Conservation (phyloP, 2,888 invertebrate species). For the Xestia c-nigrum region DNA sequence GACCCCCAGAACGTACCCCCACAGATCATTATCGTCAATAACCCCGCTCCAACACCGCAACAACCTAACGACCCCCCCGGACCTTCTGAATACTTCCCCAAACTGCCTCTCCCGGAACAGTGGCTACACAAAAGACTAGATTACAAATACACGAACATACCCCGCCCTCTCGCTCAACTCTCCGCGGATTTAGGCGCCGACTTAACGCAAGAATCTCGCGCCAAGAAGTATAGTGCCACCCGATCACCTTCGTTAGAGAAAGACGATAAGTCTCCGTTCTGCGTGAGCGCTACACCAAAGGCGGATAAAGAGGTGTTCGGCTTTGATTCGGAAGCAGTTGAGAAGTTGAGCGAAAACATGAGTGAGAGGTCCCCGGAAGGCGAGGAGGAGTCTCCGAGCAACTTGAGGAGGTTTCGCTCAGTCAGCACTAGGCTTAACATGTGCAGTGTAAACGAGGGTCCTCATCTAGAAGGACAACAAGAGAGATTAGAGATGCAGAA, state of each 20-base stretch:
- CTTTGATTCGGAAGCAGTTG: conserved; percentile 80
- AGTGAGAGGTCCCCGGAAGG: conserved; percentile 78
- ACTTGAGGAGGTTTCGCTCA: conserved; percentile 82
- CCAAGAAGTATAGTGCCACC: conserved; percentile 86
- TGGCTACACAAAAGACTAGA: conserved; percentile 85
- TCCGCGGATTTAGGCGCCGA: conserved; percentile 82
- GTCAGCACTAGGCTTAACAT: conserved; percentile 86
- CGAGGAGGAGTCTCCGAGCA: conserved; percentile 80
- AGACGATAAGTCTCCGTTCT: conserved; percentile 88
- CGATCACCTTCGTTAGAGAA: conserved; percentile 88
- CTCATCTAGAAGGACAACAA: conserved; percentile 78
- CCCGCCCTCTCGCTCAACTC: conserved; percentile 83
- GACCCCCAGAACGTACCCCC: conserved; percentile 67
- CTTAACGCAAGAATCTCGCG: conserved; percentile 78
- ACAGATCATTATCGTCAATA: conserved; percentile 71
- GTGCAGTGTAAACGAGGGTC: conserved; percentile 81
- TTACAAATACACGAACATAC: conserved; percentile 83
- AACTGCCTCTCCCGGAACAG: conserved; percentile 85
- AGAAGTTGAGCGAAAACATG: conserved; percentile 74
- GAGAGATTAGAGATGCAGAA: conserved; percentile 85
- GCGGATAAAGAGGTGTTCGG: conserved; percentile 84
- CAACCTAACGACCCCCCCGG: conserved; percentile 64
- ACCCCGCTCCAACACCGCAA: conserved; percentile 64
- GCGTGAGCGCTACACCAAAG: conserved; percentile 73
- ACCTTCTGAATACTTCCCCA: conserved; percentile 77